Percentiles rank a stretch among this genome's conserved stretches.
phyloP scores from a whole-genome alignment of 1,140 invertebrate species.

The Chironomus tepperi region DNA sequence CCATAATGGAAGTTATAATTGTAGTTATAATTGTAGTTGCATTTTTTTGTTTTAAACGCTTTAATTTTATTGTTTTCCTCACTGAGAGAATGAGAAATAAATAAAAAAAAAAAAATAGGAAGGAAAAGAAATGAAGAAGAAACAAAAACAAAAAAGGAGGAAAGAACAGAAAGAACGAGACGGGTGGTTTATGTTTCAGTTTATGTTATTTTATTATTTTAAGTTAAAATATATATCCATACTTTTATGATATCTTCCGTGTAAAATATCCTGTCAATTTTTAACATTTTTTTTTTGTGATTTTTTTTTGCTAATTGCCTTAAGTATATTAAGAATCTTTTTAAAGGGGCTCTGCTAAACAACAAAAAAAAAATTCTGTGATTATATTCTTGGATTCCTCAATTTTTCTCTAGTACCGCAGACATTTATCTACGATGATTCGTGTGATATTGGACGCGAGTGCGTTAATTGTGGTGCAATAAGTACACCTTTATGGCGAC shows the following conservation, averaged over 20 bases:
- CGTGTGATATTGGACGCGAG: constrained; percentile 80
- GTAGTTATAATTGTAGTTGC: not conserved
- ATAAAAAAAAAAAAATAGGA: no score
- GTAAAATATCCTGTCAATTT: not conserved
- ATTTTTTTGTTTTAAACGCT: not conserved
- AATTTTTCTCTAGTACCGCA: not conserved
- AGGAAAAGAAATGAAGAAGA: no score
- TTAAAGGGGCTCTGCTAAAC: not conserved
- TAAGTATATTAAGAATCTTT: not conserved
- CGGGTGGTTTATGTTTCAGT: constrained; percentile 11
- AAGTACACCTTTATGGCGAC: constrained; percentile 90
- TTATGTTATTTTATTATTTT: constrained; percentile 20
- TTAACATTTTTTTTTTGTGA: not conserved
- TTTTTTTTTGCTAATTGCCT: not conserved
- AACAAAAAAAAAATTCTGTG: not conserved
- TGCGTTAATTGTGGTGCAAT: constrained; percentile 97
- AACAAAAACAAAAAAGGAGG: not conserved
- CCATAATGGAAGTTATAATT: no score
- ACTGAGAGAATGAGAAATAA: no score
- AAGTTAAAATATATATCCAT: not conserved
- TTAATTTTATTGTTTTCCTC: not conserved
- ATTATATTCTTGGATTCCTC: not conserved
- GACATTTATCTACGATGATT: constrained; percentile 48
- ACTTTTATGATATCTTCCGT: not conserved
- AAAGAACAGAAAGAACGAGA: not conserved